These are phyloP conservation scores for Sphinx pinastri DNA, from an alignment of 2,888 invertebrate genomes.

Conservation along the genomic window DNA sequence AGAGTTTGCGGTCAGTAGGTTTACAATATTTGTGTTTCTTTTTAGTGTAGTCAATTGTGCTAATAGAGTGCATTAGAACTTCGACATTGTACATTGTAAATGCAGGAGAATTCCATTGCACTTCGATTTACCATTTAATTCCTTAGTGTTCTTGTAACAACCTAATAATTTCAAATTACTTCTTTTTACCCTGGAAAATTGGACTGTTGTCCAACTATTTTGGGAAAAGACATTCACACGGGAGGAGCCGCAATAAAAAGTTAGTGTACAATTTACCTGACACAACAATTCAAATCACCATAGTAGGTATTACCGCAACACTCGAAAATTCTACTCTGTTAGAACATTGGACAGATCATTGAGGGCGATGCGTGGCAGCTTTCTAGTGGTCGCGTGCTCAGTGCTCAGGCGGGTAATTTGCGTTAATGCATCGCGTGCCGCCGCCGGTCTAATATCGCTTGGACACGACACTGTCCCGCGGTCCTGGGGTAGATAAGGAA, in stretches of 20 bases:
- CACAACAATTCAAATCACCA: no score
- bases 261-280: no score
- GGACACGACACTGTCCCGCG: constrained; percentile 14
- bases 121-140: neutral
- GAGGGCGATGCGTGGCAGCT: constrained; percentile 45
- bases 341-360: constrained; percentile 10
- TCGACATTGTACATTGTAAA: neutral
- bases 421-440: constrained; percentile 56
- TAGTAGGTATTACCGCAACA: no score
- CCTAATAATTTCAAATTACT: no score
- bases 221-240: no score
- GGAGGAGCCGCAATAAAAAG: no score
- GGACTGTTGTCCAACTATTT: no score
- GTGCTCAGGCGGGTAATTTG: constrained; percentile 54
- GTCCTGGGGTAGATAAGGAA: no score
- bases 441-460: constrained; percentile 26
- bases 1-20: no score
- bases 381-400: constrained; percentile 65
- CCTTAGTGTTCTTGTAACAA: neutral
- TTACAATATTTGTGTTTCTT: neutral
- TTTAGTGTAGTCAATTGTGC: neutral
- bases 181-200: no score
- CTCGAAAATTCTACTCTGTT: neutral
- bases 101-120: neutral
- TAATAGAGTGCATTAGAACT: neutral